Evolutionary conservation across 2,113 vertebrate genomes (phyloP).

Genomic region (Prochilodus magdalenae): DNA sequence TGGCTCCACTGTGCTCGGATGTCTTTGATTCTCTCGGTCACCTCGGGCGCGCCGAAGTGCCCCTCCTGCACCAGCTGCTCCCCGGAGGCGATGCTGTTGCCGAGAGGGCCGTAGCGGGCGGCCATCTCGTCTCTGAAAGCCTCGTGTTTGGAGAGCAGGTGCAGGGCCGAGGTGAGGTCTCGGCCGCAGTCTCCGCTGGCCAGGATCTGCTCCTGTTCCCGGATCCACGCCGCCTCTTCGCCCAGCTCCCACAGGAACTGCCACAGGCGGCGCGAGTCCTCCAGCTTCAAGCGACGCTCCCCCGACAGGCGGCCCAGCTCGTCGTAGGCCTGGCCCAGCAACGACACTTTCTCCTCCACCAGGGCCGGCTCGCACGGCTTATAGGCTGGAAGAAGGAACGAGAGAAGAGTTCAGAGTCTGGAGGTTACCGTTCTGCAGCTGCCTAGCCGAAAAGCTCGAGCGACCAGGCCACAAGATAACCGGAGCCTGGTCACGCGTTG

Average conservation of each 20-base stretch:
- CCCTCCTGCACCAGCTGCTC: conserved; percentile 83
- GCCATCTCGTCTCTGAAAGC: conserved; percentile 91
- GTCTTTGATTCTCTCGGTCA: conserved; percentile 78
- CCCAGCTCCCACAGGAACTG: conserved; percentile 92
- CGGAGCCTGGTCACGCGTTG: no score
- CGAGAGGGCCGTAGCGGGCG: conserved; percentile 84
- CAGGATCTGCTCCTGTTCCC: conserved; percentile 90
- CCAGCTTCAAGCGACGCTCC: conserved; percentile 77
- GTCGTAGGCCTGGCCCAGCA: conserved; percentile 81
- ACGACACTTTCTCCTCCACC: conserved; percentile 82
- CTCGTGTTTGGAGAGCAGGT: conserved; percentile 88
- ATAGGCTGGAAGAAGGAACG: conserved; percentile 75
- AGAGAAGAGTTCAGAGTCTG: no score
- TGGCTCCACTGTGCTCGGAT: conserved; percentile 83
- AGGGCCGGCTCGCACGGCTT: conserved; percentile 88
- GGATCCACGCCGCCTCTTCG: conserved; percentile 90
- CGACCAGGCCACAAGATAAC: no score
- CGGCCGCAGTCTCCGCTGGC: conserved; percentile 84
- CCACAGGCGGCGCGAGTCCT: conserved; percentile 89
- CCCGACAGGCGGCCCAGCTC: conserved; percentile 83
- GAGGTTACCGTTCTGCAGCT: no score
- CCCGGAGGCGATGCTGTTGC: conserved; percentile 83
- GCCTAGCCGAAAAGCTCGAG: no score
- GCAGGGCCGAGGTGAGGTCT: conserved; percentile 85
- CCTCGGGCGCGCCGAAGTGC: conserved; percentile 81